Evolutionary conservation across 1,140 invertebrate genomes (phyloP), one percentile per base, ranked within the genome.

Genomic region (Eumeta japonica): DNA sequence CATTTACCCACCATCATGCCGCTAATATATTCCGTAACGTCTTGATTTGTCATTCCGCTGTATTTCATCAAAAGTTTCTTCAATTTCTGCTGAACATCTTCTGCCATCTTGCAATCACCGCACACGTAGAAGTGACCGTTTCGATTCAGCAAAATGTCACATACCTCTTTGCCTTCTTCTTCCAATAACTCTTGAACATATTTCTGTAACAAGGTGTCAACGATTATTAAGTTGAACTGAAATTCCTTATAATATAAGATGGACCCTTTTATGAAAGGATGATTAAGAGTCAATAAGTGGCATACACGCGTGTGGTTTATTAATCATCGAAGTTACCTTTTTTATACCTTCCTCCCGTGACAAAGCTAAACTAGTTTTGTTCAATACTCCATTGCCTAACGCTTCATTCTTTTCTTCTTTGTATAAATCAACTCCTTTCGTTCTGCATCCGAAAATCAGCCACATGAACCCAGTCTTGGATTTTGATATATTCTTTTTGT

Each of bases 71-170:
- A 85, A 46, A 97, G 92, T 45, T 83, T 79, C 61, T 89, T 88
- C 19, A 99, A 71, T 18, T 90, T 96, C 55, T 92, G 87, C 66
- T 93, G 92, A 5, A 99, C 96, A 74, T 96, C 90, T 67, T 97
- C 90, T 0, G 96, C 97, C 97, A 99, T 99, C 45, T 94, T 97
- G 52, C 94, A 93, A 65, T 98, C 97, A 28, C 94, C 94, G 62
- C 94, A 98, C 1, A 98, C 93, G 56, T 95, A 98, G 55, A 98
- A 90, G 66, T 98, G 94, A 4, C 92, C 94, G 31, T 83, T 80
- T 55, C 92, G 79, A 33, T 86, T 70, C 3, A 92, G 79, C 16
- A 97, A 67, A 70, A 89, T 81, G 20, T 83, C 76, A 58, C 86
- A 91, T 37, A 97, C 83, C 47, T 85, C 79, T 27, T 79, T 71